phyloP scores from a whole-genome alignment of 2,888 invertebrate genomes.

The Ashinkailepas kermadecensis region DNA sequence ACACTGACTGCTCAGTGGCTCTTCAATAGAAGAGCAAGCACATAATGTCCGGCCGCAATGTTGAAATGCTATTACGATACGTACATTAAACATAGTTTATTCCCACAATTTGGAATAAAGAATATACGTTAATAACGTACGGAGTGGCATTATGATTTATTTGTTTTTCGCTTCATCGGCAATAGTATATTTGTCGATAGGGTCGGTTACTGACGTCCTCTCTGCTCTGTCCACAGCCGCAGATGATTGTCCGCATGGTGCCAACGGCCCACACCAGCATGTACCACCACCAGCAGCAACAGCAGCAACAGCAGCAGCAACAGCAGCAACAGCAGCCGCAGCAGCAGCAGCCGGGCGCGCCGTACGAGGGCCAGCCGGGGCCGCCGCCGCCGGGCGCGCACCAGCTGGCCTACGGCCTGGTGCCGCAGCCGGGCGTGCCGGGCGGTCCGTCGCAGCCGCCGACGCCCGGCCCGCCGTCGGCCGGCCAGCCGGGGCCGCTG shows the following conservation, averaged over 20 bases:
- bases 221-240: neutral
- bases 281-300: neutral
- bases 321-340: neutral
- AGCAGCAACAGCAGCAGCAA: neutral
- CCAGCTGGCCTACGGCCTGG: neutral
- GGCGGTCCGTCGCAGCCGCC: neutral
- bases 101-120: no score
- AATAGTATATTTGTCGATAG: neutral
- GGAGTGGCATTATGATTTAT: no score
- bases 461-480: neutral
- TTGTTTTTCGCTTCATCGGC: no score
- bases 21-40: no score
- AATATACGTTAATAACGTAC: no score
- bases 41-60: no score
- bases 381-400: conserved; percentile 3
- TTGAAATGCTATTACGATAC: no score
- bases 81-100: no score
- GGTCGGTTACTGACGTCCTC: neutral
- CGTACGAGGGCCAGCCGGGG: conserved; percentile 7
- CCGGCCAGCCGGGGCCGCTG: neutral
- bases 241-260: conserved; percentile 4
- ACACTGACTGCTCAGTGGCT: no score
- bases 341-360: neutral
- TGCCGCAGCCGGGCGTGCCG: neutral
- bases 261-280: neutral